Evolutionary conservation across 1,140 invertebrate species (phyloP).

Genomic region (Wasmannia auropunctata): DNA sequence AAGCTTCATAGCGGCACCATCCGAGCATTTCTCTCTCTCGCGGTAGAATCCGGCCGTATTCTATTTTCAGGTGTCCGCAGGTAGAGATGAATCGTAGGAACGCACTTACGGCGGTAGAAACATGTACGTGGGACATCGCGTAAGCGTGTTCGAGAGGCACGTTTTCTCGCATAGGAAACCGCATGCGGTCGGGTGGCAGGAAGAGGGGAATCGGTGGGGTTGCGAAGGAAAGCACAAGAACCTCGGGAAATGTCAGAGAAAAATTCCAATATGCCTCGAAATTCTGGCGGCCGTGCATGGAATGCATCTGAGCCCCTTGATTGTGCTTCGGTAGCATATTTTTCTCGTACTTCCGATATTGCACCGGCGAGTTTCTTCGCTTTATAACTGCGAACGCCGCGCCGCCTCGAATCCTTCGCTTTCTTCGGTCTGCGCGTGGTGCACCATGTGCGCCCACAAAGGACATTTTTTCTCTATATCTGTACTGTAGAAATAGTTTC

Average conservation of each 20-base stretch:
- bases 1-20: background rate
- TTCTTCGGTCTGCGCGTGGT: conserved; percentile 11
- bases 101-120: conserved; percentile 60
- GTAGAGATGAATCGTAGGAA: conserved; percentile 65
- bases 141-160: conserved; percentile 64
- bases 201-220: background rate
- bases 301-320: conserved; percentile 79
- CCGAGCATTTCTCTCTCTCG: conserved; percentile 34
- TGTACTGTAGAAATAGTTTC: background rate
- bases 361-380: conserved; percentile 64
- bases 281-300: conserved; percentile 76
- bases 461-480: conserved; percentile 30
- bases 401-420: conserved; percentile 31
- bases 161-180: conserved; percentile 57
- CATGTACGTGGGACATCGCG: conserved; percentile 65
- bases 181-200: background rate
- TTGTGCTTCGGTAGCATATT: conserved; percentile 80
- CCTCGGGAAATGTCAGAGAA: conserved; percentile 69
- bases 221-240: conserved; percentile 48
- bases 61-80: conserved; percentile 64
- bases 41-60: conserved; percentile 38
- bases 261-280: conserved; percentile 81
- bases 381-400: conserved; percentile 68
- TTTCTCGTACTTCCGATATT: conserved; percentile 78
- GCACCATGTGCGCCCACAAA: conserved; percentile 56